Evolutionary conservation across 2,797 vertebrate species (phyloP), one percentile per base, ranked within the genome.

Genomic region (Poliocrania exsul): DNA sequence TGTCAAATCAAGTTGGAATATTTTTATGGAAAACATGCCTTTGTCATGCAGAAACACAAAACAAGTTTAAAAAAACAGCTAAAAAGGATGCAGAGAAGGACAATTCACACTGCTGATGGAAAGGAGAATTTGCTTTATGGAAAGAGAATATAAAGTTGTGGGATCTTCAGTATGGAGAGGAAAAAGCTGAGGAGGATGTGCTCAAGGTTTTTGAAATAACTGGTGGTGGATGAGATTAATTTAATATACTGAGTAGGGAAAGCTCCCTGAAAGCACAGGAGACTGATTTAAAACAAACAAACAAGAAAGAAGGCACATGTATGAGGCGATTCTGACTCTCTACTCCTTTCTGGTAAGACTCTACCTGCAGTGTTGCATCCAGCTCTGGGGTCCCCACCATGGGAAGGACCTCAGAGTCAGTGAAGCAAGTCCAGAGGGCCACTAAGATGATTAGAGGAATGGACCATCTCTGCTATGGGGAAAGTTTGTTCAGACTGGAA

Each of bases 371-470:
- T 33, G 37, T 11, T 70, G 11, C n/a, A 15, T 46, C 37, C 50
- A 31, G 1, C n/a, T 51, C 44, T 58, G n/a, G 28, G 3, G 4
- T 58, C 10, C 3, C 28, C 25, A 31, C 0, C n/a, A 35, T 7
- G 70, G n/a, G 5, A 51, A 19, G 29, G 37, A 19, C 1, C 4
- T 66, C 16, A 28, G 28, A 51, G 50, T 29, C 51, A 53, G 8
- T 73, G 25, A 25, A 88, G 10, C 1, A 0, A 40, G 35, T 35
- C 5, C 40, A 67, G 40, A 61, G 38, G 7, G 12, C 5, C 26
- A 38, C 21, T 3, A 13, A 28, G 38, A 3, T 40, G 33, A 40
- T 23, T 21, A 57, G 46, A 51, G 25, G 25, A 46, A 31, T 28
- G 25, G 17, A 51, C 2, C 38, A 71, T 4, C 47, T 67, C 54